These are phyloP conservation scores for Muscicapa adusta DNA, from an alignment of 2,113 vertebrate species.

Conservation along the genomic window DNA sequence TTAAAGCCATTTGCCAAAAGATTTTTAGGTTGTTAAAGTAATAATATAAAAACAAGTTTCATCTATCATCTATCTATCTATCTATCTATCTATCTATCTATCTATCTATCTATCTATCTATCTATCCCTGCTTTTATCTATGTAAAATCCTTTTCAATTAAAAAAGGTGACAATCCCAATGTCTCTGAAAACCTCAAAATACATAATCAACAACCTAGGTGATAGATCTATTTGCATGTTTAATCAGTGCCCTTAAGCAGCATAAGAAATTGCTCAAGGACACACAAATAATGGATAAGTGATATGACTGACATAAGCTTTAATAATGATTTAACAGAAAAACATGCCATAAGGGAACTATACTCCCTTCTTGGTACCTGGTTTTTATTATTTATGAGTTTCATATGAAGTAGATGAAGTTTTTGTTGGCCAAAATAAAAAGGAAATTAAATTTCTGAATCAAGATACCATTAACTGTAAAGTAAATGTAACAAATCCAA, in stretches of 20 bases:
- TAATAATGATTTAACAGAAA: neutral
- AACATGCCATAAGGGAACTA: neutral
- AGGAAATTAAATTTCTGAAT: neutral
- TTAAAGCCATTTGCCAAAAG: neutral
- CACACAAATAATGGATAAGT: neutral
- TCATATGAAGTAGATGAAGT: neutral
- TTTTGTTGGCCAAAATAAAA: neutral
- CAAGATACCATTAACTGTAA: neutral
- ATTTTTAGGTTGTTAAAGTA: neutral
- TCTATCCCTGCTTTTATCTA: neutral
- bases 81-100: neutral
- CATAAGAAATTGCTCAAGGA: neutral
- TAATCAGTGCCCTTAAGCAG: neutral
- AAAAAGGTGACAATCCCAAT: neutral
- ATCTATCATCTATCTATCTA: neutral
- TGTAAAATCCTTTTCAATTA: neutral
- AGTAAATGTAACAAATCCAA: neutral
- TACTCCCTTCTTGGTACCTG: neutral
- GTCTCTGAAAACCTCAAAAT: neutral
- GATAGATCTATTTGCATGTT: neutral
- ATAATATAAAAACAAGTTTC: neutral
- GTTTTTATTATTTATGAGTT: neutral
- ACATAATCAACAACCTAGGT: neutral
- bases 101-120: neutral
- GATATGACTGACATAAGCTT: neutral